Evolutionary conservation across 2,797 vertebrate genomes (phyloP).

Genomic region (Mionectes olivaceus): DNA sequence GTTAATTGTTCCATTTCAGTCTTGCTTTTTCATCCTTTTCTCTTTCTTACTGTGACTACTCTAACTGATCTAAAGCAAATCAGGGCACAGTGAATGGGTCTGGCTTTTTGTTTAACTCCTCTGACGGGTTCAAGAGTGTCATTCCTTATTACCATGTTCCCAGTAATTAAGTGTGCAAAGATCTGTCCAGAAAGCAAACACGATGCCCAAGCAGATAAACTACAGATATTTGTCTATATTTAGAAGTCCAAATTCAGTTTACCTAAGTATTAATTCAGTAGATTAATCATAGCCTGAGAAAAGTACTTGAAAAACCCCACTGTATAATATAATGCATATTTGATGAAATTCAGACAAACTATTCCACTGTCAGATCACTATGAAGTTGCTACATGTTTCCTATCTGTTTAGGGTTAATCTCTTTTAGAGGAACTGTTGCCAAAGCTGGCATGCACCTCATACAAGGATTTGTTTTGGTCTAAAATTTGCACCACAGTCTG

Average conservation of each 20-base stretch:
- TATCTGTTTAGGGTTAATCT: neutral
- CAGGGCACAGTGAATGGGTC: neutral
- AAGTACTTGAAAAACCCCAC: neutral
- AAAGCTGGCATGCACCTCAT: neutral
- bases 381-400: neutral
- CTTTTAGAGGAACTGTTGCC: neutral
- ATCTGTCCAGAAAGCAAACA: neutral
- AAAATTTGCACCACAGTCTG: neutral
- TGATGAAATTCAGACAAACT: neutral
- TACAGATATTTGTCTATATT: neutral
- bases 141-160: neutral
- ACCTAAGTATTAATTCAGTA: neutral
- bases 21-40: neutral
- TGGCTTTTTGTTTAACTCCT: neutral
- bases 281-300: neutral
- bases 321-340: neutral
- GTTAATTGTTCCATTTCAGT: conserved; percentile 25
- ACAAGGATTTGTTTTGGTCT: neutral
- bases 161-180: neutral
- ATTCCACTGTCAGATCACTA: neutral
- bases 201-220: neutral
- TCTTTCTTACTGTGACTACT: neutral
- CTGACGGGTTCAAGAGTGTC: neutral
- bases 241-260: neutral
- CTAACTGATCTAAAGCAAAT: neutral